Evolutionary conservation across 2,113 vertebrate species (phyloP), one percentile per base, ranked within the genome.

Genomic region (Oreotragus oreotragus): DNA sequence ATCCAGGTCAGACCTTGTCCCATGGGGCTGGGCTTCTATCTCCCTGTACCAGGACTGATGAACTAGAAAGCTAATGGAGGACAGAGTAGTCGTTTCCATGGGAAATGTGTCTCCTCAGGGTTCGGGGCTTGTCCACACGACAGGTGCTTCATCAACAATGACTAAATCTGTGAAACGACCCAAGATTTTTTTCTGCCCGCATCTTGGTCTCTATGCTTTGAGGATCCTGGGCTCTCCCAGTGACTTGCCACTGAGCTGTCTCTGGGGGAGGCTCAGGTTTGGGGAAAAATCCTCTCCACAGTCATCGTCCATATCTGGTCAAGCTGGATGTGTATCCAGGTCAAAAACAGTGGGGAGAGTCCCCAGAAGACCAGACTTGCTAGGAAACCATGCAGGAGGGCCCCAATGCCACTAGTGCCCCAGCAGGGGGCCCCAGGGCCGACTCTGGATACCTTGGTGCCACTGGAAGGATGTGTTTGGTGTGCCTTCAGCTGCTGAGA

Each of bases 401-500:
- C 47, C 19, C 70, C 39, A 39, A 13, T 43, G 84, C 58, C 28
- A 73, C 36, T 3, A 70, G 53, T 43, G 70, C 27, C 81, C 60
- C 36, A 97, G 27, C 9, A 84, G 17, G 6, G 47, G 17, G 4
- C 73, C 64, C 39, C 4, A 2, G 81, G 66, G 43, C 43, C 43
- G 70, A 60, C 57, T 39, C 70, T 76, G 60, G 97, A 97, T 98
- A 99, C 99, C 99, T 99, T 99, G 99, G 99, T 99, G 97, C 99
- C 98, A 0, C 99, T 99, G 64, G 99, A 99, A 90, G 99, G 99
- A 97, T 99, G 99, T 96, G 99, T 99, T 98, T 99, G 99, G 98
- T 99, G 99, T 51, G 99, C 99, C 98, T 99, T 99, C 93, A 99
- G 99, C 98, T 99, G 99, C 98, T 99, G 99, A 4, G 99, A 99